Conservation (phyloP, 2,888 invertebrate genomes). For the Pilophorus perplexus region DNA sequence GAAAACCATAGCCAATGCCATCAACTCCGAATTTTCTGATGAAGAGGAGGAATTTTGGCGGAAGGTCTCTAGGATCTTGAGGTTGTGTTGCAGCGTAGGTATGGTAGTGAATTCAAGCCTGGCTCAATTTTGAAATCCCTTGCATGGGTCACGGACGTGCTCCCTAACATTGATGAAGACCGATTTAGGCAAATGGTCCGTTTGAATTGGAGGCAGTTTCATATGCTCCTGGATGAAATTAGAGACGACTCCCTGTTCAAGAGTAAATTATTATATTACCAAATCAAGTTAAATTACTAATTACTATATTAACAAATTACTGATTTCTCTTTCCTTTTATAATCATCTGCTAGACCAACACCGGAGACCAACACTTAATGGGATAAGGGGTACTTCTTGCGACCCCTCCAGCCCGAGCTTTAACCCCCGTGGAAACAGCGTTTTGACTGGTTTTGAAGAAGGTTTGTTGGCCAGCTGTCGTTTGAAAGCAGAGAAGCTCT, state of each 20-base stretch:
- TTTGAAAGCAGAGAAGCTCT: neutral
- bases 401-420: too few species aligned
- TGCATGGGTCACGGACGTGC: neutral
- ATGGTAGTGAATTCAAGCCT: neutral
- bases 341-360: too few species aligned
- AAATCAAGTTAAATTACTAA: too few species aligned
- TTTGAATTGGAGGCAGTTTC: constrained; percentile 12
- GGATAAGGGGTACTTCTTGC: too few species aligned
- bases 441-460: neutral
- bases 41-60: neutral
- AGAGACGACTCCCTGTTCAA: constrained; percentile 14
- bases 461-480: neutral
- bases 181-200: constrained; percentile 27
- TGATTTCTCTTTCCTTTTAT: too few species aligned
- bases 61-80: neutral
- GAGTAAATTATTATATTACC: too few species aligned
- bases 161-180: constrained; percentile 17
- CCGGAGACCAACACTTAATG: too few species aligned
- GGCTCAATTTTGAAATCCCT: constrained; percentile 11
- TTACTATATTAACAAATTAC: too few species aligned
- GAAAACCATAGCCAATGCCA: too few species aligned
- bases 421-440: neutral
- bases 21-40: too few species aligned
- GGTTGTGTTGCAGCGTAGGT: neutral
- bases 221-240: neutral